Evolutionary conservation across 2,888 invertebrate species (phyloP).

Genomic region (Cheilosia variabilis): DNA sequence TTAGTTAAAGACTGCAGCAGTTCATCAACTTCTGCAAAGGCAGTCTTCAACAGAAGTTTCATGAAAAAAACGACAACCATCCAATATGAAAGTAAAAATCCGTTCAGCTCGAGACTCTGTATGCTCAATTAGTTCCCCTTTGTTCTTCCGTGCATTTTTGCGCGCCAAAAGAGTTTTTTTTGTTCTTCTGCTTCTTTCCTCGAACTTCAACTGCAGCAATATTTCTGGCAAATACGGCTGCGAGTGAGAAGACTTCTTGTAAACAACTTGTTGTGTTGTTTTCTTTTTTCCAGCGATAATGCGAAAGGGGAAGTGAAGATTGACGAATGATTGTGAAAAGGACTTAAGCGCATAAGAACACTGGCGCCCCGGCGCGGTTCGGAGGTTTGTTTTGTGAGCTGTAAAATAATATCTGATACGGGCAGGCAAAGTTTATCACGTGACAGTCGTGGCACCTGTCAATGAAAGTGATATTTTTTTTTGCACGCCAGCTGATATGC

Average conservation of each 20-base stretch:
- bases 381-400: not conserved
- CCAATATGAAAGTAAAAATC: not conserved
- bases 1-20: too few relatives aligned
- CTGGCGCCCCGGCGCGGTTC: slow-evolving; percentile 5
- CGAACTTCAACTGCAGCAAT: too few relatives aligned
- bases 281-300: slow-evolving; percentile 8
- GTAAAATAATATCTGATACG: too few relatives aligned
- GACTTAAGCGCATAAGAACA: not conserved
- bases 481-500: too few relatives aligned
- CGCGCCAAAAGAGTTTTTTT: too few relatives aligned
- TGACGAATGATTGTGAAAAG: slow-evolving; percentile 9
- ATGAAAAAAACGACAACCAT: too few relatives aligned
- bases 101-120: not conserved
- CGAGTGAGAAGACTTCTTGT: slow-evolving; percentile 13
- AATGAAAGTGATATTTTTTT: too few relatives aligned
- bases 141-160: slow-evolving; percentile 6
- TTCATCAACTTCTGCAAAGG: too few relatives aligned
- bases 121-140: slow-evolving; percentile 1
- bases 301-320: slow-evolving; percentile 14
- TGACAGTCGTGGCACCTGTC: too few relatives aligned
- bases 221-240: not conserved
- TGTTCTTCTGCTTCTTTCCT: too few relatives aligned
- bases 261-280: slow-evolving; percentile 21
- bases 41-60: too few relatives aligned
- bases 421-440: too few relatives aligned